A percentile compares a stretch with the other conserved stretches of the same genome.
Evolutionary conservation across 2,113 vertebrate genomes (phyloP).

Genomic region (Orycteropus afer): DNA sequence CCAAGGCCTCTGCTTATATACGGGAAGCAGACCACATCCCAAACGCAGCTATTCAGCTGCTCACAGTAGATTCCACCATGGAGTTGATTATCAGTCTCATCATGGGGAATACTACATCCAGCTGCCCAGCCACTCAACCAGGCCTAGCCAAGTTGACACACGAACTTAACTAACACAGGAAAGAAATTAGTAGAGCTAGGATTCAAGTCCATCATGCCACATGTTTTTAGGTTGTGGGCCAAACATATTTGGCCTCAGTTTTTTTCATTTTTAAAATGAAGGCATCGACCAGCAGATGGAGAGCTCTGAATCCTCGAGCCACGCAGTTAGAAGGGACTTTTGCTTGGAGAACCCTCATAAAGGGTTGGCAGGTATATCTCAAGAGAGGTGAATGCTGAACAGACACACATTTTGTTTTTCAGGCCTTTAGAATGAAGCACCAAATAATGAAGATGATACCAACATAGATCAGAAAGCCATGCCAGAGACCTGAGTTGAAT

Average conservation of each 20-base stretch:
- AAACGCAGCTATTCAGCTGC: too few species aligned
- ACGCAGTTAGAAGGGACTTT: not conserved
- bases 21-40: too few species aligned
- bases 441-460: not conserved
- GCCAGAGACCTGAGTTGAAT: not conserved
- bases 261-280: not conserved
- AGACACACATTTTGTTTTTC: not conserved
- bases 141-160: too few species aligned
- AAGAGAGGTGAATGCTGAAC: not conserved
- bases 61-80: too few species aligned
- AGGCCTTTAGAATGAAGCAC: not conserved
- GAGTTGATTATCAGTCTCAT: too few species aligned
- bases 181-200: not conserved
- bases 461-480: not conserved
- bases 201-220: accelerated
- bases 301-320: not conserved
- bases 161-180: too few species aligned
- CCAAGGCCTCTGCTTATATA: too few species aligned
- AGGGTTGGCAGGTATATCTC: not conserved
- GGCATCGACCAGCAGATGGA: too few species aligned
- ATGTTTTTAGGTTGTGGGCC: too few species aligned
- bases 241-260: not conserved
- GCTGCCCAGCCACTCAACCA: too few species aligned
- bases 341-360: not conserved
- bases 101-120: too few species aligned